phyloP scores from a whole-genome alignment of 53 echinoderm and acorn worm species.

The Mesocentrotus franciscanus region DNA sequence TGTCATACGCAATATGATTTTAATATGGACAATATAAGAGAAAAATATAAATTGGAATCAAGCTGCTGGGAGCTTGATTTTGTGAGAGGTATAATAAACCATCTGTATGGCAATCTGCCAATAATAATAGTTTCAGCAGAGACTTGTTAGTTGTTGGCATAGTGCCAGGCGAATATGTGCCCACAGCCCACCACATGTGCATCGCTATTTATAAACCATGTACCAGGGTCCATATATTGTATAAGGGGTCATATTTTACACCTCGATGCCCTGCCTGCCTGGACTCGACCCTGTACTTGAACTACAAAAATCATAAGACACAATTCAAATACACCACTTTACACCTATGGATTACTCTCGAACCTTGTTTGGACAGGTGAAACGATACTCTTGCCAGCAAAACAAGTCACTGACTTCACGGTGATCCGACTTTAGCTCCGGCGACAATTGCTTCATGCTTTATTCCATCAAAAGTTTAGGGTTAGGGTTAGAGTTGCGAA shows the following conservation, averaged over 20 bases:
- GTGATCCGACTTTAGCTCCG: too few species aligned
- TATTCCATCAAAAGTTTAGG: too few species aligned
- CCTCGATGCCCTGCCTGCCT: not conserved
- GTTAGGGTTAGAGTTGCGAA: too few species aligned
- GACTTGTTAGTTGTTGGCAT: not conserved
- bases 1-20: too few species aligned
- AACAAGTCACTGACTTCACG: too few species aligned
- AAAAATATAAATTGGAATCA: not conserved
- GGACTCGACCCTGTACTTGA: too few species aligned
- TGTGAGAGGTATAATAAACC: not conserved
- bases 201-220: not conserved
- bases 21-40: not conserved
- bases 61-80: not conserved
- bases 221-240: not conserved
- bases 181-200: not conserved
- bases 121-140: not conserved
- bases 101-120: conserved; percentile 10
- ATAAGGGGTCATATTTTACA: not conserved
- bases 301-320: too few species aligned
- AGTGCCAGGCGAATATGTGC: not conserved
- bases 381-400: too few species aligned
- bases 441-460: too few species aligned
- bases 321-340: too few species aligned
- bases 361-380: too few species aligned
- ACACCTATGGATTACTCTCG: too few species aligned